Percentiles rank a stretch among this genome's conserved stretches.
Evolutionary conservation across 2,797 vertebrate genomes (phyloP).

Genomic region (Sebastes diploproa): DNA sequence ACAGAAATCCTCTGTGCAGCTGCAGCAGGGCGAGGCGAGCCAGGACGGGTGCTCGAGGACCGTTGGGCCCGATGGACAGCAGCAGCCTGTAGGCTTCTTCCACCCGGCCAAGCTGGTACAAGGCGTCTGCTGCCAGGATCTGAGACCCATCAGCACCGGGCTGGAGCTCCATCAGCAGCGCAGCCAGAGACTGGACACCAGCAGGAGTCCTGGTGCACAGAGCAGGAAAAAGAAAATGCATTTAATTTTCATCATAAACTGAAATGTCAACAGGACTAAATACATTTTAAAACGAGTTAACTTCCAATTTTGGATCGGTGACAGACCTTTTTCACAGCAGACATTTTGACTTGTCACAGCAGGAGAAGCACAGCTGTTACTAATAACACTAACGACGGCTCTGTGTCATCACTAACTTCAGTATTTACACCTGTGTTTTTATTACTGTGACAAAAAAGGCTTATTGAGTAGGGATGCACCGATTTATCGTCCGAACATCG

Average conservation of each 20-base stretch:
- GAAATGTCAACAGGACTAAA: not conserved
- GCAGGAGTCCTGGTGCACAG: conserved; percentile 79
- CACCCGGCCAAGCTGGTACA: conserved; percentile 87
- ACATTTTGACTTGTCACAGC: not conserved
- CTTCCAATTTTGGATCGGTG: not conserved
- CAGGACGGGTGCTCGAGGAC: conserved; percentile 84
- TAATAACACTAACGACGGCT: not conserved
- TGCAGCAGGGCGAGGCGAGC: conserved; percentile 90
- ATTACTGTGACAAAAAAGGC: not conserved
- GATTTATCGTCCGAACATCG: no score
- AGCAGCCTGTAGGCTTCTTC: conserved; percentile 90
- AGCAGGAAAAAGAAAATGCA: not conserved
- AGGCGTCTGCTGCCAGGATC: conserved; percentile 90
- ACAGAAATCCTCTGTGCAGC: conserved; percentile 88
- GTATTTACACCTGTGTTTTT: not conserved
- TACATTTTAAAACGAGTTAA: not conserved
- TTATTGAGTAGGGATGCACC: no score
- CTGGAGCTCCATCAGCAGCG: conserved; percentile 89
- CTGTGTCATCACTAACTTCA: not conserved
- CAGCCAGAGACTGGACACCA: conserved; percentile 89
- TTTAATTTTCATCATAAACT: not conserved
- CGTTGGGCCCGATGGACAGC: conserved; percentile 79
- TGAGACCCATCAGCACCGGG: conserved; percentile 76
- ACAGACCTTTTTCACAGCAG: not conserved
- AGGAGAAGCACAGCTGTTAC: not conserved